Evolutionary conservation across 2,797 vertebrate genomes (phyloP).

Genomic region (Sphenopsis melanotis): DNA sequence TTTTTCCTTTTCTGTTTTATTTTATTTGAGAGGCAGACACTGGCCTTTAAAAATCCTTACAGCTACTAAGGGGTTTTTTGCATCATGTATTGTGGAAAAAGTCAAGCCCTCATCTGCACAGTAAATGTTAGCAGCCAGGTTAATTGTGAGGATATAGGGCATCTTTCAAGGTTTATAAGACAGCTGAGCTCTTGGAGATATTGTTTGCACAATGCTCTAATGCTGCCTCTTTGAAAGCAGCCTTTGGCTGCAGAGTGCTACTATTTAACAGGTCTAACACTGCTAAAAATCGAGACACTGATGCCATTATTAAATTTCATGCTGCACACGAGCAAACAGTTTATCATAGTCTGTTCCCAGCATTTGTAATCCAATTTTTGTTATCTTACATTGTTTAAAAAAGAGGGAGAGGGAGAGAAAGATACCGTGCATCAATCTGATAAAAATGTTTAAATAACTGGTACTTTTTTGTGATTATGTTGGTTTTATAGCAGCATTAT

Average conservation of each 20-base stretch:
- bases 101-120: slow-evolving; percentile 6
- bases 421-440: slow-evolving; percentile 44
- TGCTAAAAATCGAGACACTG: slow-evolving; percentile 25
- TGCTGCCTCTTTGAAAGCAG: neutral
- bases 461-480: slow-evolving; percentile 62
- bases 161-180: slow-evolving; percentile 12
- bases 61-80: neutral
- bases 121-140: slow-evolving; percentile 29
- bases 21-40: neutral
- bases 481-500: slow-evolving; percentile 60
- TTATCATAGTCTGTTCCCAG: slow-evolving; percentile 67
- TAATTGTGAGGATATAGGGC: slow-evolving; percentile 22
- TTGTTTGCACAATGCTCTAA: neutral
- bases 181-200: neutral
- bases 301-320: slow-evolving; percentile 42
- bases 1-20: neutral
- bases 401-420: neutral
- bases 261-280: slow-evolving; percentile 42
- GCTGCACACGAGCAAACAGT: slow-evolving; percentile 62
- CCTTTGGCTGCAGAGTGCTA: neutral
- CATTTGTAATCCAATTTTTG: slow-evolving; percentile 70
- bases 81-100: slow-evolving; percentile 5
- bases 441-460: slow-evolving; percentile 66
- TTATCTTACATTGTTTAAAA: slow-evolving; percentile 55
- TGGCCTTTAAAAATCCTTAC: slow-evolving; percentile 19